Conservation (phyloP, 2,113 vertebrate species). For the Rhynchomys soricoides region DNA sequence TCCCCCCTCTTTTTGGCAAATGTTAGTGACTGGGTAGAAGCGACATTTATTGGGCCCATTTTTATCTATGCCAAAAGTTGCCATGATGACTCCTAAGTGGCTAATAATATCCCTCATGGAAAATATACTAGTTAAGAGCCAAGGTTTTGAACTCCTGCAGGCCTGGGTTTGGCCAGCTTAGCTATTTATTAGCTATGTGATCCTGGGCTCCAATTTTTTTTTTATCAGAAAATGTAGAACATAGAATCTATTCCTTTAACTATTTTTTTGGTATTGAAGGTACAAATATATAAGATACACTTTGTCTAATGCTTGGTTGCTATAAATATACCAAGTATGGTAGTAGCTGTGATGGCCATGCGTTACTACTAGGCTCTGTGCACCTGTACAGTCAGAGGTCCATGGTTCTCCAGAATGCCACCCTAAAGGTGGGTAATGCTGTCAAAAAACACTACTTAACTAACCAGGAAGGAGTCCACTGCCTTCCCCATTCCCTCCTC, state of each 20-base stretch:
- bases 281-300: neutral
- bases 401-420: constrained; percentile 15
- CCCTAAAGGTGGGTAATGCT: neutral
- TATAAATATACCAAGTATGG: neutral
- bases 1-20: neutral
- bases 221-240: neutral
- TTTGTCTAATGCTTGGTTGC: neutral
- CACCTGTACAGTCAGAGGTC: neutral
- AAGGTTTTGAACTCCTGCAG: neutral
- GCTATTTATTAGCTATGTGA: neutral
- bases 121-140: neutral
- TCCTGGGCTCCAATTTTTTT: neutral
- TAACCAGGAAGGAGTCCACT: neutral
- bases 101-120: neutral
- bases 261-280: neutral
- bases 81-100: neutral
- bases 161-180: neutral
- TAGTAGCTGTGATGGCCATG: neutral
- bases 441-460: neutral
- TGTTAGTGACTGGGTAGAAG: neutral
- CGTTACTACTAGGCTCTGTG: neutral
- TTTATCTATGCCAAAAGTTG: constrained; percentile 16
- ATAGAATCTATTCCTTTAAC: neutral
- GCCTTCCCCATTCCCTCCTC: neutral
- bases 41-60: constrained; percentile 14